phyloP scores from a whole-genome alignment of 2,797 vertebrate species.

The Macroramphosus scolopax region DNA sequence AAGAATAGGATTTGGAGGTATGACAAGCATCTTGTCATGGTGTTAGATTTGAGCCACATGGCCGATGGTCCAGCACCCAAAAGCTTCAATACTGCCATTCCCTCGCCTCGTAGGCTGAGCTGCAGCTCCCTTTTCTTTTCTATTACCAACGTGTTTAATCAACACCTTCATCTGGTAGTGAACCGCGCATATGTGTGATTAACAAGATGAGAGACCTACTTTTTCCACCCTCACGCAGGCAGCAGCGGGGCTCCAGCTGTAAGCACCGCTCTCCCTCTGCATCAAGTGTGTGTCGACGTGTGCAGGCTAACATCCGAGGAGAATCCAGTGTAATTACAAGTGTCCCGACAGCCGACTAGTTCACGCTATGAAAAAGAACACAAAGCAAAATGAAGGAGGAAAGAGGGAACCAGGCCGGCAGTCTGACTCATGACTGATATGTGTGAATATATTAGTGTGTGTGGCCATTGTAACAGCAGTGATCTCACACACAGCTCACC shows the following conservation, averaged over 20 bases:
- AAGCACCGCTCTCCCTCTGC: slow-evolving; percentile 33
- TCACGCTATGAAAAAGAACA: slow-evolving; percentile 34
- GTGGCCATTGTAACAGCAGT: too few species aligned
- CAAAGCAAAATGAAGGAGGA: slow-evolving; percentile 3
- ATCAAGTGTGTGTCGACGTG: slow-evolving; percentile 8
- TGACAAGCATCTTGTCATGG: too few species aligned
- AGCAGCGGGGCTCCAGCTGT: slow-evolving; percentile 47
- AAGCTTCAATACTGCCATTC: too few species aligned
- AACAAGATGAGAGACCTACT: slow-evolving; percentile 65
- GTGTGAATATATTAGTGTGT: too few species aligned
- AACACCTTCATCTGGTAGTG: slow-evolving; percentile 53
- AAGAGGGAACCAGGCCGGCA: too few species aligned
- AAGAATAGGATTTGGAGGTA: not conserved
- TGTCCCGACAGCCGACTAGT: slow-evolving; percentile 41
- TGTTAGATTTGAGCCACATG: too few species aligned
- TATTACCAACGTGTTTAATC: slow-evolving; percentile 52
- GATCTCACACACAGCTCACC: too few species aligned
- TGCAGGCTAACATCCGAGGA: slow-evolving; percentile 18
- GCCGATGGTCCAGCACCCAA: not conserved
- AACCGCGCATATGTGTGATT: slow-evolving; percentile 62
- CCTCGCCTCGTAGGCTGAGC: slow-evolving; percentile 2
- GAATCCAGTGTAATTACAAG: slow-evolving; percentile 54
- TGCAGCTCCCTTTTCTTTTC: slow-evolving; percentile 16
- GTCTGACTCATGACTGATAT: too few species aligned
- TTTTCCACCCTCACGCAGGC: slow-evolving; percentile 49